These are phyloP conservation scores for Philhelius pedissequus DNA, from an alignment of 2,888 invertebrate genomes.

Conservation along the genomic window DNA sequence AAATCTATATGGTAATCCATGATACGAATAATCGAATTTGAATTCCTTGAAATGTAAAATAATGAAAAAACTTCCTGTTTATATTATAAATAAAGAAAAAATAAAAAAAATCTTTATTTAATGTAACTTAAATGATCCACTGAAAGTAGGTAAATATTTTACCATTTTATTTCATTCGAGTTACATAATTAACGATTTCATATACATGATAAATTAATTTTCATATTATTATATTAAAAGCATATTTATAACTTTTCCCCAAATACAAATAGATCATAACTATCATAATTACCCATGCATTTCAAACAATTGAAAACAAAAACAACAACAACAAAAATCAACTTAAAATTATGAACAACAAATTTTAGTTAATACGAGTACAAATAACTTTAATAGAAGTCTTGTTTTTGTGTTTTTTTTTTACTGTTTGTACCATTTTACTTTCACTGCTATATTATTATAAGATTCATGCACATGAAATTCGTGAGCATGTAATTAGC, in stretches of 20 bases:
- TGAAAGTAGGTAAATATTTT: too few species aligned
- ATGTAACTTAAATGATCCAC: too few species aligned
- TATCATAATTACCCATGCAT: background rate
- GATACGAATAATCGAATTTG: too few species aligned
- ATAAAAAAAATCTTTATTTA: too few species aligned
- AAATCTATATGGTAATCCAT: too few species aligned
- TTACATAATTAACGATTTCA: too few species aligned
- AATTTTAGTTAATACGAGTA: conserved; percentile 34
- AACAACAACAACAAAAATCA: too few species aligned
- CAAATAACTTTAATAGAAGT: conserved; percentile 8
- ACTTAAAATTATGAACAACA: background rate
- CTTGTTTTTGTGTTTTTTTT: conserved; percentile 28
- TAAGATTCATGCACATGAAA: conserved; percentile 27
- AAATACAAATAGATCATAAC: background rate
- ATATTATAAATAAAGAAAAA: too few species aligned
- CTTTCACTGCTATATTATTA: conserved; percentile 43
- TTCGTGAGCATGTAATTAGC: conserved; percentile 56
- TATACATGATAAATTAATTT: background rate
- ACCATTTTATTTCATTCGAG: too few species aligned
- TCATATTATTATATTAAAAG: background rate
- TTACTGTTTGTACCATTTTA: conserved; percentile 24
- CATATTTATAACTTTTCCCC: background rate
- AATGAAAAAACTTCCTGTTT: too few species aligned
- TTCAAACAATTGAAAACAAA: background rate
- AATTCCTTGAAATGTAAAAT: too few species aligned